Percentiles rank a stretch among this genome's conserved stretches.
These are phyloP conservation scores for Lypha dubia DNA, from an alignment of 2,888 invertebrate genomes.

Conservation along the genomic window DNA sequence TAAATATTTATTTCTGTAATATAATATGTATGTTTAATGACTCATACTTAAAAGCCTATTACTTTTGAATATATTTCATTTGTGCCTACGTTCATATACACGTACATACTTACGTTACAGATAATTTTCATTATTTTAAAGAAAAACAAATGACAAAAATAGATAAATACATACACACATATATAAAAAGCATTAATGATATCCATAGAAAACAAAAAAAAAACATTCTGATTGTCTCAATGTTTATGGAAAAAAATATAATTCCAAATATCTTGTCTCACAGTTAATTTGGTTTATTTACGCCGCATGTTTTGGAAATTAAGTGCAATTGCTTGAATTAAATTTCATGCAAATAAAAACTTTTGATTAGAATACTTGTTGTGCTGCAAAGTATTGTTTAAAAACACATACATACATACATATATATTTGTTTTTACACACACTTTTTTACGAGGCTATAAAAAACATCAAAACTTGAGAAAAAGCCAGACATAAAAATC, in stretches of 20 bases:
- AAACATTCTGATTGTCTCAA: neutral
- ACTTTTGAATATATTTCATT: neutral
- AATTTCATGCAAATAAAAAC: conserved; percentile 82
- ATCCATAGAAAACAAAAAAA: conserved; percentile 9
- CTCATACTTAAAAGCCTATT: neutral
- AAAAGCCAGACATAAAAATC: neutral
- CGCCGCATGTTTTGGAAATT: conserved; percentile 77
- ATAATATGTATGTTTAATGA: neutral
- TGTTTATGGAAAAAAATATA: conserved; percentile 4
- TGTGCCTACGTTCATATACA: neutral
- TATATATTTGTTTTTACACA: neutral
- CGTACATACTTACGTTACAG: too few relatives aligned
- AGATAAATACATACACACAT: neutral
- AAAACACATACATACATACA: neutral
- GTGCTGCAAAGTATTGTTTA: conserved; percentile 44
- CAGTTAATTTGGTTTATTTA: conserved; percentile 65
- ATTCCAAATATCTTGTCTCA: conserved; percentile 45
- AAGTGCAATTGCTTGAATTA: conserved; percentile 82
- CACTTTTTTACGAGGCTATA: conserved; percentile 22
- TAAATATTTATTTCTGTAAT: neutral
- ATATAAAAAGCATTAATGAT: neutral
- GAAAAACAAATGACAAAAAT: neutral
- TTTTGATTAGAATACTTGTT: conserved; percentile 76
- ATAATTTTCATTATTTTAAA: neutral
- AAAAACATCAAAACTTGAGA: conserved; percentile 11